A percentile compares a stretch with the other conserved stretches of the same genome.
These are phyloP conservation scores for Mya arenaria DNA, from an alignment of 1,140 invertebrate species.

Conservation along the genomic window DNA sequence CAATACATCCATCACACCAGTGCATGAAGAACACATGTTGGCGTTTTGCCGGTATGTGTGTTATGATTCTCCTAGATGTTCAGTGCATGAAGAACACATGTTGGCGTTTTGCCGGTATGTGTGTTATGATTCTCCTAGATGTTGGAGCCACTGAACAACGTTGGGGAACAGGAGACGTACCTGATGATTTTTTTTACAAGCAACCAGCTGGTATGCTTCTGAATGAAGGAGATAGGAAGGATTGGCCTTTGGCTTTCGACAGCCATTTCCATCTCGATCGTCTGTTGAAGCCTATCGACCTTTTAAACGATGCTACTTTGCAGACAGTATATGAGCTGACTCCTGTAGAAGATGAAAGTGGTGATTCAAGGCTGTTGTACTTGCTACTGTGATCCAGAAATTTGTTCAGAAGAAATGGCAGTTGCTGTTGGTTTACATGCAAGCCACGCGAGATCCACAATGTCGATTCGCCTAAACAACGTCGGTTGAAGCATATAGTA, in stretches of 20 bases:
- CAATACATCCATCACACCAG: background rate
- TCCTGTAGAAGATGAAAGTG: background rate
- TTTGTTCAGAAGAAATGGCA: background rate
- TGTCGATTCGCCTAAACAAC: background rate
- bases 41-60: background rate
- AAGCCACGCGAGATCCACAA: background rate
- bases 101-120: too few relatives aligned
- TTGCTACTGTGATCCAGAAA: background rate
- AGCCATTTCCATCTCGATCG: constrained; percentile 20
- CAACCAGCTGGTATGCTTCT: background rate
- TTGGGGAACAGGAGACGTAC: background rate
- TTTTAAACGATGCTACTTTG: background rate
- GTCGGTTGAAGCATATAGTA: background rate
- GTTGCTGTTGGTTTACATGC: constrained; percentile 6
- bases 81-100: too few relatives aligned
- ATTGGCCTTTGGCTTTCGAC: background rate
- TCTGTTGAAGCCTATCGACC: background rate
- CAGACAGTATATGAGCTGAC: background rate
- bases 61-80: background rate
- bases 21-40: background rate
- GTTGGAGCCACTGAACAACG: background rate
- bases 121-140: too few relatives aligned
- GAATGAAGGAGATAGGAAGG: background rate
- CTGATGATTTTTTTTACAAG: background rate
- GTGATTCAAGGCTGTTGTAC: background rate